Evolutionary conservation across 2,113 vertebrate species (phyloP), one percentile per base, ranked within the genome.

Genomic region (Peromyscus californicus): DNA sequence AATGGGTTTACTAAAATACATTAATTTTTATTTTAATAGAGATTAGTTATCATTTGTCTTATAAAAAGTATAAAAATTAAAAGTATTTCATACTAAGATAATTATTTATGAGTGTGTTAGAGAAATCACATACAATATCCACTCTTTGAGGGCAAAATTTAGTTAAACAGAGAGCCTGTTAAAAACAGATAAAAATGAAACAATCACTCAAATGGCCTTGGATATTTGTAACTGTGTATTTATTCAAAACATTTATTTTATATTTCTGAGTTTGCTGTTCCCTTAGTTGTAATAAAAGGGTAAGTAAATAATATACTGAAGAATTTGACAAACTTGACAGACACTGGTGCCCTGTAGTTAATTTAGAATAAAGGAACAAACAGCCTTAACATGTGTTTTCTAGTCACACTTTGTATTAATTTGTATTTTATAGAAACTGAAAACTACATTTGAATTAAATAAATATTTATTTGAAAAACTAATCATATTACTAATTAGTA

Each of bases 271-370:
- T 72, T 75, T 45, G 3, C 16, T 91, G 1, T 95, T 89, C 87
- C 2, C 75, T 63, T 45, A 54, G 45, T 8, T 89, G 26, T 39
- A 39, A 88, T 88, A 70, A 89, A 69, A 94, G 80, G 78, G 33
- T 70, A 93, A 95, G 76, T n/a, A 92, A 95, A 63, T 10, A 51
- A 11, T 75, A 36, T 95, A 84, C 21, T 75, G 39, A 21, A 69
- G 48, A 92, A 36, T 36, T 45, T 4, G 16, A 29, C 13, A 78
- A 93, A 59, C 2, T 45, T 95, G 83, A 79, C 21, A 67, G 72
- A 94, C 76, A 21, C 42, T 7, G 74, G 1, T 19, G 19, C 11
- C 57, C 9, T 36, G 26, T 33, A 21, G 7, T 79, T 51, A 31
- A 51, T 63, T 33, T 79, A 54, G 76, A 79, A 33, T 54, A 19